A percentile compares a stretch with the other conserved stretches of the same genome.
Evolutionary conservation across 2,797 vertebrate species (phyloP).

Genomic region (Emys orbicularis): DNA sequence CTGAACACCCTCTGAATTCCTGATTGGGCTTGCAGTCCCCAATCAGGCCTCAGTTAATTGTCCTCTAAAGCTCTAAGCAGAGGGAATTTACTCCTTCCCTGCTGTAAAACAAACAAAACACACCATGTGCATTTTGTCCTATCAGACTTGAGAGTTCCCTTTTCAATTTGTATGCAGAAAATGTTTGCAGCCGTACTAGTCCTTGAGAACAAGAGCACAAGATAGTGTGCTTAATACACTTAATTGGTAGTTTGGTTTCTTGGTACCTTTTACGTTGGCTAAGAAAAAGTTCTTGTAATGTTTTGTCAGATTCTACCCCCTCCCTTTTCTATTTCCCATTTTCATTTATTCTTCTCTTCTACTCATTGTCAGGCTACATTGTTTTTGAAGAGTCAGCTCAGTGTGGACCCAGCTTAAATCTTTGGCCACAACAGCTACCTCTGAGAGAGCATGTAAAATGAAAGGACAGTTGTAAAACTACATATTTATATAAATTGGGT

Average conservation of each 20-base stretch:
- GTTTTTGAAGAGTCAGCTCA: neutral
- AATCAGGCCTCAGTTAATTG: neutral
- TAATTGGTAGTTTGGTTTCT: conserved; percentile 30
- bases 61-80: neutral
- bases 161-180: neutral
- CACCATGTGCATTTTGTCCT: neutral
- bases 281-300: neutral
- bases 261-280: neutral
- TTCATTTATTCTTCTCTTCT: neutral
- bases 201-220: conserved; percentile 10
- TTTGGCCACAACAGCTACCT: neutral
- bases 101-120: neutral
- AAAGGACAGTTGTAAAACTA: neutral
- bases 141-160: neutral
- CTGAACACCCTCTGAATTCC: neutral
- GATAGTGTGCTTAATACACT: no score
- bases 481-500: neutral
- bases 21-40: neutral
- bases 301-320: neutral
- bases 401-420: neutral
- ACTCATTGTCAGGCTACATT: neutral
- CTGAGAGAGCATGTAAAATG: rapidly evolving
- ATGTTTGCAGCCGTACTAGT: neutral
- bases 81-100: neutral
- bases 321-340: rapidly evolving